Conservation (phyloP, 2,797 vertebrate species). For the Sorex maritimensis region DNA sequence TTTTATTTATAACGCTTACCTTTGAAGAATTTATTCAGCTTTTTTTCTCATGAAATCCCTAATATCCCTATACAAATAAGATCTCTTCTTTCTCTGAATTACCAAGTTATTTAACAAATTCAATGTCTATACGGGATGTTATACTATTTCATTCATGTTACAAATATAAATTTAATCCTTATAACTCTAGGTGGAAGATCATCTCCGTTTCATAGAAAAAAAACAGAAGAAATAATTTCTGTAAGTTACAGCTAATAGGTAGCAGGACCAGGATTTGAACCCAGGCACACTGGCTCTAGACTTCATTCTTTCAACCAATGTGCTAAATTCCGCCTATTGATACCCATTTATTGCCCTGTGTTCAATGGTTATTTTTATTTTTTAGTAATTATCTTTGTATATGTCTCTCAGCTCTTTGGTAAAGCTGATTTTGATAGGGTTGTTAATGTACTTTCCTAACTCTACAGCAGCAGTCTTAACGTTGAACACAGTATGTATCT, state of each 20-base stretch:
- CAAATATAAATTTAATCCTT: neutral
- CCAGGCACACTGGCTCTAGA: neutral
- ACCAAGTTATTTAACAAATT: constrained; percentile 36
- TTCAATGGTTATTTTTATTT: neutral
- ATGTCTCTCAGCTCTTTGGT: too few species aligned
- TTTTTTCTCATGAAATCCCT: constrained; percentile 35
- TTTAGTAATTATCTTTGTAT: too few species aligned
- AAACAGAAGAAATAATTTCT: constrained; percentile 37
- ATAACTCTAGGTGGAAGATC: constrained; percentile 14
- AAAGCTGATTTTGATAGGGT: neutral
- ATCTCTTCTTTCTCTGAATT: constrained; percentile 35
- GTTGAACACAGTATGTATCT: neutral
- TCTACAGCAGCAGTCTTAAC: neutral
- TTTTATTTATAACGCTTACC: constrained; percentile 21
- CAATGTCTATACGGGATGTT: too few species aligned
- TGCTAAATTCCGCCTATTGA: neutral
- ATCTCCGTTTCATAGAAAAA: constrained; percentile 45
- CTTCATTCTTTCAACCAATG: constrained; percentile 13
- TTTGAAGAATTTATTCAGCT: constrained; percentile 26
- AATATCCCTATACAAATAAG: constrained; percentile 6
- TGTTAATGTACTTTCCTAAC: neutral
- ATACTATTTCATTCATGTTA: too few species aligned
- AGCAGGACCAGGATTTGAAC: neutral
- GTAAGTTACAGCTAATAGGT: constrained; percentile 6
- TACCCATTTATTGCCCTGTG: constrained; percentile 14